Evolutionary conservation across 1,140 invertebrate genomes (phyloP).

Genomic region (Leptinotarsa defecta): DNA sequence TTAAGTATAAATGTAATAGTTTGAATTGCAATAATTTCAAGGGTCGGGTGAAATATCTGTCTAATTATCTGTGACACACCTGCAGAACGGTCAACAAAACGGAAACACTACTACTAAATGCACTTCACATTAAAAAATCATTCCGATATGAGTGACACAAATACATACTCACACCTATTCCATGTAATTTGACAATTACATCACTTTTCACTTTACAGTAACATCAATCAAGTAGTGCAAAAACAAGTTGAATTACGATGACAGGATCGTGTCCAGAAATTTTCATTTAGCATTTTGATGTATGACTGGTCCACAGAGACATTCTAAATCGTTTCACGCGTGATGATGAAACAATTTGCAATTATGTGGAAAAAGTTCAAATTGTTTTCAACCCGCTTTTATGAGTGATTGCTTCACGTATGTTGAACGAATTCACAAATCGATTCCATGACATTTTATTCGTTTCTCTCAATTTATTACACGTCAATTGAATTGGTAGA

Average conservation of each 20-base stretch:
- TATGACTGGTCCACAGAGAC: neutral
- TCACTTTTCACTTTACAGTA: neutral
- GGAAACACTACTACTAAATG: no score
- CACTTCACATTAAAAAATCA: neutral
- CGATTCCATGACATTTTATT: neutral
- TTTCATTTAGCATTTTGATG: neutral
- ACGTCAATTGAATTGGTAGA: no score
- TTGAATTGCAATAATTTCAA: no score
- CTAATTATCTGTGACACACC: no score
- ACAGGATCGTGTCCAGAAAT: neutral
- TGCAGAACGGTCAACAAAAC: no score
- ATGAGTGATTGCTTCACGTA: neutral
- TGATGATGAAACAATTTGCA: neutral
- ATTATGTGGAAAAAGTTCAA: neutral
- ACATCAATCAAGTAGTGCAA: slow-evolving; percentile 7
- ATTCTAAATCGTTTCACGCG: neutral
- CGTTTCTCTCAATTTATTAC: neutral
- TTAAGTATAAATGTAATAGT: no score
- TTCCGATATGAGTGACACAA: neutral
- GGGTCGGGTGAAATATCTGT: no score
- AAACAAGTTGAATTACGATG: neutral
- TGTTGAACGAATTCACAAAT: neutral
- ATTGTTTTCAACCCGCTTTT: neutral
- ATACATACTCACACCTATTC: neutral
- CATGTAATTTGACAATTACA: neutral